Evolutionary conservation across 2,113 vertebrate species (phyloP), one percentile per base, ranked within the genome.

Genomic region (Camarhynchus parvulus): DNA sequence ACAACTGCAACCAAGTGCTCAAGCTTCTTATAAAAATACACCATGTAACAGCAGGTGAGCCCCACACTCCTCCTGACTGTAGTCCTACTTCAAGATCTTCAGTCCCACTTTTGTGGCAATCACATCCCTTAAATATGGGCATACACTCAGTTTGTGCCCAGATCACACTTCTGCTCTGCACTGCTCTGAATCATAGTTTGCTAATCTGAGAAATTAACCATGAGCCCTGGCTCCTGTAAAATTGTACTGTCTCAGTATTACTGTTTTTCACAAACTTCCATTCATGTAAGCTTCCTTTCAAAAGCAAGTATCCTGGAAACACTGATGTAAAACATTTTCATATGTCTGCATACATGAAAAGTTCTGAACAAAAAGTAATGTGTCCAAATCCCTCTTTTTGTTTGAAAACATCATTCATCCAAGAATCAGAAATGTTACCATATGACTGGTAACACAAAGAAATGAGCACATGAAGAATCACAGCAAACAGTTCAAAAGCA

Each of bases 371-470:
- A 90, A 76, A 95, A 90, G 42, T 83, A 92, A 93, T 59, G 84
- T 55, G 46, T 50, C 44, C 87, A 78, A 94, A 93, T 76, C 80
- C 69, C 69, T 47, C 49, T 92, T 94, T 83, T 78, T 93, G 89
- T 93, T 95, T 94, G 91, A 94, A 94, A 97, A 94, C 44, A 78
- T 78, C 13, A 4, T 91, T 89, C 62, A 89, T 79, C 83, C 89
- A 96, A 95, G 92, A 93, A 92, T 76, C 91, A 95, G 79, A 96
- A 86, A 44, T 42, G 69, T 84, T 84, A 87, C 81, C 86, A 87
- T 72, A 76, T 94, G 94, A 94, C 52, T 44, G 55, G 31, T 9
- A 67, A 67, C 44, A 94, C 59, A 91, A 87, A 89, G 80, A 81
- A 95, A 94, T 7, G 27, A 87, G 68, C 64, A 81, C 56, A 87